Evolutionary conservation across 2,797 vertebrate genomes (phyloP), one percentile per base, ranked within the genome.

Genomic region (Gastrophryne carolinensis): DNA sequence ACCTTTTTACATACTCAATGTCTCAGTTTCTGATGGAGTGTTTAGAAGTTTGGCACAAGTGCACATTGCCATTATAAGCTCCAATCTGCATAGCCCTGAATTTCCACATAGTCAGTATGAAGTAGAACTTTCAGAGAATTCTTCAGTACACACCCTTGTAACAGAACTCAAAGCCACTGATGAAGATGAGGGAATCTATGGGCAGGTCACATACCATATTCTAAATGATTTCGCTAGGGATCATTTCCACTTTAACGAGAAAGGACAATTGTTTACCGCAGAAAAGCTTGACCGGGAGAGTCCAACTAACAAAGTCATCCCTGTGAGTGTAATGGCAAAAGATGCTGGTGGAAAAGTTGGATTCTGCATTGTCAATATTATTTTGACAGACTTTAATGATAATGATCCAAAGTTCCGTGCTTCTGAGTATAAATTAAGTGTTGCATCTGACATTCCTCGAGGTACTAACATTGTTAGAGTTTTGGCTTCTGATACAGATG

Each of bases 371-470:
- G 82, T 99, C 80, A 99, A 95, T 79, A 94, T 99, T 19, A 98
- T 99, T 83, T 91, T 99, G 60, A 99, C 96, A 4, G 98, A 99
- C 72, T 90, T 94, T 83, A 99, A 99, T 67, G 98, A 99, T 80
- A 99, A 99, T 4, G 86, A 91, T n/a, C 98, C 98, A 11, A 94
- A 96, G n/a, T 99, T 99, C 81, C 92, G 94, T 80, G 95, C 95
- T 64, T 87, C 87, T 1, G 93, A 92, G 29, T 99, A 98, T 75
- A 94, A 93, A 87, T 93, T 93, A 32, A 95, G 93, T 53, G 89
- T 97, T 2, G 90, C 92, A 5, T 96, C 97, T n/a, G 87, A 89
- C 52, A 92, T 89, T 62, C 89, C 92, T 21, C 93, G 91, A 56
- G 97, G 96, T 79, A 95, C 95, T 7, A 92, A 92, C 0, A 91